Conservation (phyloP, 2,888 invertebrate species). For the Eristalis pertinax region DNA sequence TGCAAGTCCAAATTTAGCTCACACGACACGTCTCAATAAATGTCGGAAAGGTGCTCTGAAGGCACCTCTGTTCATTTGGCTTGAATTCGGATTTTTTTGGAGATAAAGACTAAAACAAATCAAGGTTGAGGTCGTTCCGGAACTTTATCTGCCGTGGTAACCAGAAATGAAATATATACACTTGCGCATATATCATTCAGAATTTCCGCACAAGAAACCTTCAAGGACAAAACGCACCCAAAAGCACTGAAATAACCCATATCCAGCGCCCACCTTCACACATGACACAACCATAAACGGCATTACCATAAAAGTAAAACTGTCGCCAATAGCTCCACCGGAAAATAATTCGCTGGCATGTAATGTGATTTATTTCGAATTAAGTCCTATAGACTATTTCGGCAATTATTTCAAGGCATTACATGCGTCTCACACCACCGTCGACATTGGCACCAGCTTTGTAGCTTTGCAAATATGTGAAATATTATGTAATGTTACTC, state of each 20-base stretch:
- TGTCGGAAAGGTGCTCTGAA: too few relatives aligned
- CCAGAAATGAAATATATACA: too few relatives aligned
- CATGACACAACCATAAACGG: background rate
- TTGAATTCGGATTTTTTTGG: too few relatives aligned
- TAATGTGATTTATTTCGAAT: constrained; percentile 24
- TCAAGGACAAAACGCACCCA: background rate
- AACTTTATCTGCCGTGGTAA: too few relatives aligned
- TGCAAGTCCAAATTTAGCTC: too few relatives aligned
- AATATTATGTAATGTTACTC: constrained; percentile 46
- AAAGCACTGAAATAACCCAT: constrained; percentile 9
- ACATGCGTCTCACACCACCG: background rate
- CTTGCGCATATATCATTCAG: too few relatives aligned
- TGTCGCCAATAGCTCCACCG: constrained; percentile 25
- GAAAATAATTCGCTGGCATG: background rate
- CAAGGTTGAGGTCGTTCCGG: too few relatives aligned
- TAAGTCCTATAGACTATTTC: constrained; percentile 23
- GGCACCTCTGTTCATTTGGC: too few relatives aligned
- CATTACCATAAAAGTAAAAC: background rate
- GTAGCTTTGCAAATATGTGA: constrained; percentile 24
- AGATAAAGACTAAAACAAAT: too few relatives aligned
- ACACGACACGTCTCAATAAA: too few relatives aligned
- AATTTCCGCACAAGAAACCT: background rate
- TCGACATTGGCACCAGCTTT: background rate
- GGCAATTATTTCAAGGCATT: constrained; percentile 12
- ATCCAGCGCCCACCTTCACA: constrained; percentile 37